Percentiles rank a stretch among this genome's conserved stretches.
Conservation (phyloP, 2,113 vertebrate species). For the Pavo muticus region DNA sequence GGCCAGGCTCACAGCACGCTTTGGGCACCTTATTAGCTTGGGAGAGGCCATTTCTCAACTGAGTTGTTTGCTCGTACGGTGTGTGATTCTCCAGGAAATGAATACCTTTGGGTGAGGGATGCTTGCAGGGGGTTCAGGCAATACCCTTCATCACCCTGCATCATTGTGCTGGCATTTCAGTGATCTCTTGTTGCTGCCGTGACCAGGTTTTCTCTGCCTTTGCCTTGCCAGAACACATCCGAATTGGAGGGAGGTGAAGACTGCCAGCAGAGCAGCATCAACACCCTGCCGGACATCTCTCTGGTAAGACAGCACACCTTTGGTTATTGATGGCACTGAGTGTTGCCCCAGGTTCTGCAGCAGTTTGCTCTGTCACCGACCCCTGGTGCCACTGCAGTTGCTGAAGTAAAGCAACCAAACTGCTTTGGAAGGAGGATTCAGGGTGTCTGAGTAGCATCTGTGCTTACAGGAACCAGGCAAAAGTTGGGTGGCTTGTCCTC, state of each 20-base stretch:
- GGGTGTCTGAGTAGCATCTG: background rate
- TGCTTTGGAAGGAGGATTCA: background rate
- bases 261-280: conserved; percentile 78
- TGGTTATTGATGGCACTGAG: rapidly evolving
- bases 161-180: rapidly evolving
- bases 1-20: background rate
- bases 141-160: background rate
- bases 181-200: background rate
- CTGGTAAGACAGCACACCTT: conserved; percentile 83
- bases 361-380: rapidly evolving
- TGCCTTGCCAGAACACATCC: conserved; percentile 85
- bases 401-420: background rate
- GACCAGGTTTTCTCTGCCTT: background rate
- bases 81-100: background rate
- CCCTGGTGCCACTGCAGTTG: background rate
- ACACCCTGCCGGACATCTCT: conserved; percentile 89
- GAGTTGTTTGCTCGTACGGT: rapidly evolving
- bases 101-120: background rate
- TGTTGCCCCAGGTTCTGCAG: background rate
- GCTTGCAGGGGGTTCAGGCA: background rate
- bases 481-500: background rate
- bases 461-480: background rate
- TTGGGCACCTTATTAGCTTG: background rate
- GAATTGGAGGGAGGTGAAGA: conserved; percentile 83
- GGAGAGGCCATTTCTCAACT: background rate